Base-by-base conservation (phyloP, 1,140 invertebrate genomes). In the Gryllus bimaculatus region DNA sequence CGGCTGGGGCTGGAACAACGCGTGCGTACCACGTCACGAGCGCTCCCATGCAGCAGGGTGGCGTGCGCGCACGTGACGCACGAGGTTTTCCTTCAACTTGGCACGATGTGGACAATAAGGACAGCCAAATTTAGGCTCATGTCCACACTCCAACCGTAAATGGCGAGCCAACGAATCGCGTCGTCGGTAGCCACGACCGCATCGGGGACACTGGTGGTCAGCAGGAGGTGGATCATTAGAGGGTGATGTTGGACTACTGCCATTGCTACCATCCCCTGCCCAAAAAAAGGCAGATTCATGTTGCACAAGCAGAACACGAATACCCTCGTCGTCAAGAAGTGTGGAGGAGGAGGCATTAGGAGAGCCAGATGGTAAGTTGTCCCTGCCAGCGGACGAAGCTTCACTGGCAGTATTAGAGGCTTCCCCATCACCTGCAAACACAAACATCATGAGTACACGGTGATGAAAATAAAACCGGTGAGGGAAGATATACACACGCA, bases 121-220 rank as follows among this genome's bases (percentile, higher is more conserved):
- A 73, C 83, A 84, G 12, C 77, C 39, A 66, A 83, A 84, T 76
- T 82, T 81, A 10, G 82, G 83, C 75, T 82, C 81, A 77, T 80
- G 78, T 8, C 82, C 82, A 79, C 82, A 82, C 54, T 82, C 82
- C 47, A 77, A 80, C 13, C 79, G 76, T 79, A 81, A 47, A 73
- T 82, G 82, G n/a, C 77, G 74, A 66, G 80, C 39, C n/a, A 82
- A 73, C 3, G 80, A 74, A 48, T 79, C 73, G 73, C 77, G 54
- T 73, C 78, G 75, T 20, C 73, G 21, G 73, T 82, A 82, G 26
- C 73, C 15, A 21, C 79, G 78, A 39, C 78, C 79, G 54, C 81
- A 82, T 26, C 78, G 76, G 18, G 49, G 74, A 77, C 81, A 82
- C 21, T 74, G 18, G 49, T 77, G 75, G 15, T 26, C 26, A 39